Percentiles rank a stretch among this genome's conserved stretches.
Evolutionary conservation across 2,113 vertebrate species (phyloP).

Genomic region (Potamarius usumacintae): DNA sequence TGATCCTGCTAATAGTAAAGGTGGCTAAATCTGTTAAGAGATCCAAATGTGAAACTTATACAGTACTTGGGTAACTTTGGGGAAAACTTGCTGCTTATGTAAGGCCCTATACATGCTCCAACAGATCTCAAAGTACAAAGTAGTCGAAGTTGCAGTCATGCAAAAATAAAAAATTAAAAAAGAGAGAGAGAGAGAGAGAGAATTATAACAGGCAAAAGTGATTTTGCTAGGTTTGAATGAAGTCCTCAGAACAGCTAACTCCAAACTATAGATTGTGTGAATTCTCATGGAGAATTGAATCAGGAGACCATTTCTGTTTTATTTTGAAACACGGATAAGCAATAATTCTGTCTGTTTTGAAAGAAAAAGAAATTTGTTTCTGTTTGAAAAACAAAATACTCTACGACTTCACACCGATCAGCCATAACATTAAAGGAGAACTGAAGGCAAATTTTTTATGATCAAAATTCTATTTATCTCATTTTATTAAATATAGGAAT

Average conservation of each 20-base stretch:
- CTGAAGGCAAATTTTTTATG: too few relatives aligned
- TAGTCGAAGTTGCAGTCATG: neutral
- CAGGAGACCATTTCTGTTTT: too few relatives aligned
- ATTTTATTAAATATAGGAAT: too few relatives aligned
- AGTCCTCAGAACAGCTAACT: neutral
- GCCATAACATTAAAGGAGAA: too few relatives aligned
- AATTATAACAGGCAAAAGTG: neutral
- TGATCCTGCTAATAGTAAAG: neutral
- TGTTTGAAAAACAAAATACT: too few relatives aligned
- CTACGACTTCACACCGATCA: too few relatives aligned
- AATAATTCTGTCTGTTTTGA: neutral
- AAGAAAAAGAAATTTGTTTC: neutral
- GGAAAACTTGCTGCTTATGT: neutral
- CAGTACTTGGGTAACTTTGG: neutral
- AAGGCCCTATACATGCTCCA: neutral
- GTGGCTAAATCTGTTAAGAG: neutral
- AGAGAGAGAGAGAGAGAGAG: neutral
- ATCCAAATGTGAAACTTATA: neutral
- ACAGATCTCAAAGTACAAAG: neutral
- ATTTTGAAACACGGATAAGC: too few relatives aligned
- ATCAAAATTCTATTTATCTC: too few relatives aligned
- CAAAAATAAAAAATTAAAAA: neutral
- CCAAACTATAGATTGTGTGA: too few relatives aligned
- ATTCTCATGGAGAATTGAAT: too few relatives aligned
- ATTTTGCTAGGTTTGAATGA: neutral